Evolutionary conservation across 2,113 vertebrate genomes (phyloP).

Genomic region (Pelecanoides urinatrix): DNA sequence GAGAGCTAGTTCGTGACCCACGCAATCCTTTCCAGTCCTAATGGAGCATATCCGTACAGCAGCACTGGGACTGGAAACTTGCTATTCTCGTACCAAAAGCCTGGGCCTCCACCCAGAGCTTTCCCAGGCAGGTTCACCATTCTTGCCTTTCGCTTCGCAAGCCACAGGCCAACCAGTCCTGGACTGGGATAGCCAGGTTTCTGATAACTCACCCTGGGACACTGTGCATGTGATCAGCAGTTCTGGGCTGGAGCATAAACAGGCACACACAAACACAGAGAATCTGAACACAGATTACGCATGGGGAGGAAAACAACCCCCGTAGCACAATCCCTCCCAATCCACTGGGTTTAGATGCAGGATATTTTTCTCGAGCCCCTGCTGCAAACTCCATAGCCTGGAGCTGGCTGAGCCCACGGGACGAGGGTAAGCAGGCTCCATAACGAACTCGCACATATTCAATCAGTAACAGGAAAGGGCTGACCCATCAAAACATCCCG

Average conservation of each 20-base stretch:
- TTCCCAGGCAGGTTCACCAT: background rate
- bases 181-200: background rate
- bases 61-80: background rate
- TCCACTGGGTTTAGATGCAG: background rate
- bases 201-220: background rate
- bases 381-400: background rate
- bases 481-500: slow-evolving; percentile 23
- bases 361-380: background rate
- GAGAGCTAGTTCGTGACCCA: background rate
- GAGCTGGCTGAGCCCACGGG: background rate
- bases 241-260: background rate
- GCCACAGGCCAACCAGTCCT: background rate
- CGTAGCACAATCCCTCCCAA: background rate
- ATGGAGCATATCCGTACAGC: background rate
- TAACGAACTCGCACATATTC: background rate
- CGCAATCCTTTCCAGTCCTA: background rate
- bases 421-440: background rate
- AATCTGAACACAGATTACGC: background rate
- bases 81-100: background rate
- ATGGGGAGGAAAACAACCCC: background rate
- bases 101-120: background rate
- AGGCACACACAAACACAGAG: background rate
- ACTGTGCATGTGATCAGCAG: background rate
- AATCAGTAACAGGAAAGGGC: slow-evolving; percentile 13
- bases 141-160: background rate